Evolutionary conservation across 2,113 vertebrate genomes (phyloP), one percentile per base, ranked within the genome.

Genomic region (Tragelaphus imberbis): DNA sequence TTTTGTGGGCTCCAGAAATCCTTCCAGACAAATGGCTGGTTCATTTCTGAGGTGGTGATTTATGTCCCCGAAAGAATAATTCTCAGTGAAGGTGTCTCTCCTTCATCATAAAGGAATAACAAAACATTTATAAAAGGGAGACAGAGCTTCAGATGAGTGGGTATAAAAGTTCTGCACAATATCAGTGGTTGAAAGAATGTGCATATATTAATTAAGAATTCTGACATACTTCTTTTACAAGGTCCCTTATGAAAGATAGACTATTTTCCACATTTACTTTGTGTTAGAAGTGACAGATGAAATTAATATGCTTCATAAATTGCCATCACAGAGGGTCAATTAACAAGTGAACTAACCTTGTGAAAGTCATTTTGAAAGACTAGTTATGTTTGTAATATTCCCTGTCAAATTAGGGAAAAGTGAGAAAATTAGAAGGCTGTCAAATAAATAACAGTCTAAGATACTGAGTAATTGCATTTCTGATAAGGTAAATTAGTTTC

Each of bases 281-380:
- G 98, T 96, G 98, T 99, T 98, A 94, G 93, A 98, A 98, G 93
- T 99, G 98, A 99, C 98, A 98, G 98, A 97, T 97, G 98, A 98
- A 98, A 99, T 99, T 99, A 99, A 99, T 98, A 98, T 98, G 98
- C 98, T 98, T 98, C 99, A 99, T 98, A 98, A 99, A 99, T 99
- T 99, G 98, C 98, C 98, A 98, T 98, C 99, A 98, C 98, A 96
- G 98, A 98, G 98, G 99, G 98, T 99, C 99, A 99, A 99, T 99
- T 99, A 99, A 98, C 99, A 98, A 99, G 98, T 98, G 98, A 99
- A 98, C 98, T 99, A 98, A 99, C 98, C 98, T 99, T 99, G 98
- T 98, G 98, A 99, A 99, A 99, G 98, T 99, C 99, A 98, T 98
- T 98, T 97, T 98, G 98, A 98, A 98, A 99, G 98, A 98, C 98